Evolutionary conservation across 2,888 invertebrate species (phyloP).

Genomic region (Amblyjoppa fuscipennis): DNA sequence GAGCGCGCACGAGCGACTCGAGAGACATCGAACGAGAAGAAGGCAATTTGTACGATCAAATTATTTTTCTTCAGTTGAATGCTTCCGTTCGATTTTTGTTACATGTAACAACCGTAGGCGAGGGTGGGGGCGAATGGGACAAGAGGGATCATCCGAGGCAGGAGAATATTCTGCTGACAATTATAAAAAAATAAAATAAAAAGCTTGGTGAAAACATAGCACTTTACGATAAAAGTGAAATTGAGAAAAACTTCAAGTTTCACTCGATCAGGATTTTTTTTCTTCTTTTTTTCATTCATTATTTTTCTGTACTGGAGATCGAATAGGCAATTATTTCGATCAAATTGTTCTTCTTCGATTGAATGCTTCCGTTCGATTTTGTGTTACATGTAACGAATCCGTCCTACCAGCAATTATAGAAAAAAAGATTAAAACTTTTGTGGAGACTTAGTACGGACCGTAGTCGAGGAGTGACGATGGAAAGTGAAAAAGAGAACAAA

Average conservation of each 20-base stretch:
- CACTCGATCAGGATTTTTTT: no score
- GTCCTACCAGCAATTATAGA: background rate
- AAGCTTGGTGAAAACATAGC: no score
- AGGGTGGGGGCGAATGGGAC: background rate
- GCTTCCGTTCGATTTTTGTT: background rate
- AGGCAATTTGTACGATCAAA: background rate
- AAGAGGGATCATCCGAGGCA: background rate
- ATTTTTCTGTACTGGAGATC: background rate
- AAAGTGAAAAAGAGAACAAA: no score
- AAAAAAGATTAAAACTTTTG: no score
- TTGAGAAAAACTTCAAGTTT: no score
- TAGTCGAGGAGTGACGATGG: no score
- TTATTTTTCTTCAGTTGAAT: background rate
- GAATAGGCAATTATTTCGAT: background rate
- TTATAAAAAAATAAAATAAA: no score
- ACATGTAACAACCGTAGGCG: background rate
- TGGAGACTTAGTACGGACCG: no score
- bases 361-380: background rate
- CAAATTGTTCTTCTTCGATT: background rate
- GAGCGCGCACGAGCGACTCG: background rate
- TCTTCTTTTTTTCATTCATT: background rate
- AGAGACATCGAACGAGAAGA: background rate
- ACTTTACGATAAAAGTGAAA: no score
- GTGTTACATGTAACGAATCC: background rate
- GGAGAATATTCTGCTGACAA: no score